Base-by-base conservation (phyloP, 2,797 vertebrate species). In the Cryptoblepharus egeriae region DNA sequence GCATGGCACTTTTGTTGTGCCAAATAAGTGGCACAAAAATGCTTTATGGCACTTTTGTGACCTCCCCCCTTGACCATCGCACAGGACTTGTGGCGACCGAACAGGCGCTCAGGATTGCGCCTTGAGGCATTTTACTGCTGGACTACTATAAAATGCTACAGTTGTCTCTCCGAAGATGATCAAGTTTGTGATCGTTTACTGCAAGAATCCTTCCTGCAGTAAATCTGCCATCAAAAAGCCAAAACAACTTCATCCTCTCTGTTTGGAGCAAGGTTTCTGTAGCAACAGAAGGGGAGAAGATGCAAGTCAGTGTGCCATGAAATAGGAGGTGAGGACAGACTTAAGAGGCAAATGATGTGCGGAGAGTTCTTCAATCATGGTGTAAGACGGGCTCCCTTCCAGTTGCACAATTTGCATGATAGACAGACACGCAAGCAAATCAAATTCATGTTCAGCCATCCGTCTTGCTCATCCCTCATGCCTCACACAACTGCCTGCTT, bases 131-230 rank as follows among this genome's bases (percentile, higher is more conserved):
- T 89, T 5, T 75, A 3, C 30, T 58, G 57, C 39, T 28, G 22
- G 52, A 28, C 12, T 58, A 52, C 61, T 26, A 68, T 68, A 64
- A 55, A 64, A 1, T 1, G 2, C 75, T 74, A 4, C 0, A 86
- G 63, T 88, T 86, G 78, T 77, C 75, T 81, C 82, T 83, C 83
- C 81, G 77, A 86, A 84, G 69, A 83, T 84, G 88, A 84, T 83
- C 85, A 73, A 45, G 80, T 69, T 63, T 75, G 67, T 7, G 32
- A 75, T 84, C 61, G 12, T 49, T 49, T 32, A 5, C 65, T 80
- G 39, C 69, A 67, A 35, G 63, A 32, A 7, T 35, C 13, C 39
- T 45, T 45, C 11, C 42, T 11, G 11, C 42, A 11, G 5, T 5
- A 5, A 45, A 45, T 45, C 30, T 37, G 30, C 28, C n/a, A 63